These are phyloP conservation scores for Trachelus troglodyta DNA, from an alignment of 2,888 invertebrate species.

Conservation along the genomic window DNA sequence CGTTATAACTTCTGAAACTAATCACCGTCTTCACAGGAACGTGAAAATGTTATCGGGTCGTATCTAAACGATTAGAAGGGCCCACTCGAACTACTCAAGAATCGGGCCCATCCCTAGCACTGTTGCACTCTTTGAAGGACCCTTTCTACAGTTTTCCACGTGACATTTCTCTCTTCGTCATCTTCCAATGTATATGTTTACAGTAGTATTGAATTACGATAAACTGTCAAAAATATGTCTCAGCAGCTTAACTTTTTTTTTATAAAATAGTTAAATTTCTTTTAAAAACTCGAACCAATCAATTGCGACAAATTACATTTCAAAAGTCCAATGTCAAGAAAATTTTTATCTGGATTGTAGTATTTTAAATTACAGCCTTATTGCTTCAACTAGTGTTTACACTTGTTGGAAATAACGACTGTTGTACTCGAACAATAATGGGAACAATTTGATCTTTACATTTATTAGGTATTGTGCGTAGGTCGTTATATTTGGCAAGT, in stretches of 20 bases:
- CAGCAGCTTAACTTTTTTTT: not conserved
- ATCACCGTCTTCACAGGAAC: conserved; percentile 39
- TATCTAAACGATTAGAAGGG: not conserved
- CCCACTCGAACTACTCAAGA: conserved; percentile 24
- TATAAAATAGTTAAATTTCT: not conserved
- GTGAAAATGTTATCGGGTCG: conserved; percentile 38
- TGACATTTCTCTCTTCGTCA: not conserved
- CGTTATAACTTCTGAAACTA: conserved; percentile 48
- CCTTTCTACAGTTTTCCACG: not conserved
- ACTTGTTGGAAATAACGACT: not conserved
- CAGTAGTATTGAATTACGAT: not conserved
- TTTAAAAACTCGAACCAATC: no score
- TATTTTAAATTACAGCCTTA: not conserved
- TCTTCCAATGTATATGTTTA: not conserved
- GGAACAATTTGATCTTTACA: not conserved
- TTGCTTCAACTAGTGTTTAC: not conserved
- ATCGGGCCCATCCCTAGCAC: not conserved
- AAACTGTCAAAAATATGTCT: not conserved
- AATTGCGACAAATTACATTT: no score
- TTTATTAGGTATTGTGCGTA: not conserved
- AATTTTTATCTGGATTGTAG: no score
- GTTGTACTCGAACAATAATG: not conserved
- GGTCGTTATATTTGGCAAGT: not conserved
- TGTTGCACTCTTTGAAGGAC: conserved; percentile 5
- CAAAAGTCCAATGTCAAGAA: no score